Conservation (phyloP, 2,113 vertebrate species). For the Trachemys scripta region DNA sequence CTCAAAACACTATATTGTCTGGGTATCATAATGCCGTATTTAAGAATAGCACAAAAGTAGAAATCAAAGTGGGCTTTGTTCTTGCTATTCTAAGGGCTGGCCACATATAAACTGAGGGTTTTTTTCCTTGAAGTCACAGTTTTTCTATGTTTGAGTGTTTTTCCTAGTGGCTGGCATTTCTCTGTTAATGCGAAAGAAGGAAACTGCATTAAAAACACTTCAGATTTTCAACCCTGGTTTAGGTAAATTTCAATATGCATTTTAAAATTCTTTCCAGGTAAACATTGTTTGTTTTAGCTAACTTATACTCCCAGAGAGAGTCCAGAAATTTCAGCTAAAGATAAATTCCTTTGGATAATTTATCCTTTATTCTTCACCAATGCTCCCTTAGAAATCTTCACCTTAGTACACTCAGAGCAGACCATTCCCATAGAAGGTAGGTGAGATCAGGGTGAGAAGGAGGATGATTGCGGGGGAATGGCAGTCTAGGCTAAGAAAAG, state of each 20-base stretch:
- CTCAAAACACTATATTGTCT: neutral
- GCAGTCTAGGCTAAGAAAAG: neutral
- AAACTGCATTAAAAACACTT: neutral
- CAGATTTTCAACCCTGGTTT: rapidly evolving
- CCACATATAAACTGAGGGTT: neutral
- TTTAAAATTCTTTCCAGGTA: neutral
- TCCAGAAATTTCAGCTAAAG: neutral
- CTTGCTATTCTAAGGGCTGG: neutral
- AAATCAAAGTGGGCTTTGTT: neutral
- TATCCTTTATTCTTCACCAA: neutral
- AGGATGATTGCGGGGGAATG: neutral
- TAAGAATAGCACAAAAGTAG: neutral
- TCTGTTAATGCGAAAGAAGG: neutral
- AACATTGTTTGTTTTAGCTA: neutral
- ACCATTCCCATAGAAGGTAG: neutral
- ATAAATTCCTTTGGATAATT: neutral
- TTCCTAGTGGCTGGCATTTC: neutral
- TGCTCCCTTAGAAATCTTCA: neutral
- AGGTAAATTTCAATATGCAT: neutral
- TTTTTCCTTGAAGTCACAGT: neutral
- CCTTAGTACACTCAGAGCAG: neutral
- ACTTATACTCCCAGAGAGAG: neutral
- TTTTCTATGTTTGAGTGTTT: neutral
- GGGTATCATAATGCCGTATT: neutral
- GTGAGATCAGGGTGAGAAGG: neutral